Evolutionary conservation across 2,797 vertebrate genomes (phyloP).

Genomic region (Myripristis murdjan): DNA sequence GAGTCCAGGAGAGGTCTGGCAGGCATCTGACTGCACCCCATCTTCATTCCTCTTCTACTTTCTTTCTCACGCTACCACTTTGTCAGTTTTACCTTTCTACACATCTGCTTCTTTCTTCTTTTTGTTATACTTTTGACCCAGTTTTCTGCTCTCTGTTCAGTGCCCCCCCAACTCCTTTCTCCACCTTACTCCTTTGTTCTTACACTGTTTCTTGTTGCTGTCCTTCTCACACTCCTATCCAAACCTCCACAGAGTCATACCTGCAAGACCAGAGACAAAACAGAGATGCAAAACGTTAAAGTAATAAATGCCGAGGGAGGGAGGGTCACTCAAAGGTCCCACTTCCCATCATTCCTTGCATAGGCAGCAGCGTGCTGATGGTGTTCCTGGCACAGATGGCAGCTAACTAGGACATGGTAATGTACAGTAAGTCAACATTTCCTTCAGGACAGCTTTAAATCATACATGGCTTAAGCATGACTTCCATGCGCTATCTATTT

Average conservation of each 20-base stretch:
- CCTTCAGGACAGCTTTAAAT: constrained; percentile 70
- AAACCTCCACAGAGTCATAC: constrained; percentile 39
- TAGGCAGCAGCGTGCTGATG: constrained; percentile 20
- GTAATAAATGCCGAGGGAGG: neutral
- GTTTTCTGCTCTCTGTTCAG: constrained; percentile 4
- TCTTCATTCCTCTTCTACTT: constrained; percentile 59
- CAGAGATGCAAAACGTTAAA: constrained; percentile 27
- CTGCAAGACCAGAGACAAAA: constrained; percentile 60
- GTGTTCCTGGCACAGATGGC: constrained; percentile 60
- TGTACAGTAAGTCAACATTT: constrained; percentile 59
- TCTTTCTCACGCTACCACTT: constrained; percentile 18
- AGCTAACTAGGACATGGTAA: constrained; percentile 64
- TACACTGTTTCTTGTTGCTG: constrained; percentile 49
- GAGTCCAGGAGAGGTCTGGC: constrained; percentile 63
- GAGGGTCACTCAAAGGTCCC: constrained; percentile 49
- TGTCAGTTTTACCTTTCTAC: neutral
- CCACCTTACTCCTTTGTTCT: constrained; percentile 2
- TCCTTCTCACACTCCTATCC: constrained; percentile 29
- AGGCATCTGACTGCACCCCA: constrained; percentile 57
- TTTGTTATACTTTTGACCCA: constrained; percentile 13
- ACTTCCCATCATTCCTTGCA: constrained; percentile 48
- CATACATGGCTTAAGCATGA: constrained; percentile 64
- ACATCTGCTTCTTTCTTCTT: constrained; percentile 47
- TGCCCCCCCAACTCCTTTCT: constrained; percentile 15
- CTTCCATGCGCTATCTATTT: constrained; percentile 20